These are phyloP conservation scores for Drosophila gaucha DNA, from an alignment of 2,888 invertebrate species.

Conservation along the genomic window DNA sequence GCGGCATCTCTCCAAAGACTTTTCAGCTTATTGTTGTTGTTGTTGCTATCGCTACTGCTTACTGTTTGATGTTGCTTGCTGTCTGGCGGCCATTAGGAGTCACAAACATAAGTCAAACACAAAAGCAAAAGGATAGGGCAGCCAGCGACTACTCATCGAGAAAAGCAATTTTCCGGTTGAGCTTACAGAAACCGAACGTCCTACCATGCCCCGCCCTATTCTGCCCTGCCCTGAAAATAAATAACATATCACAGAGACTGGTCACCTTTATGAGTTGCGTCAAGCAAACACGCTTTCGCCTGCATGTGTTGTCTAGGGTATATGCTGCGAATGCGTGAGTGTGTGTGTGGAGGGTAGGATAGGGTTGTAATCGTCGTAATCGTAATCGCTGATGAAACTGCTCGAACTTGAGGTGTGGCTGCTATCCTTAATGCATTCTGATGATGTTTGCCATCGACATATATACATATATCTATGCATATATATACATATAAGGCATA, in stretches of 20 bases:
- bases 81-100: constrained; percentile 45
- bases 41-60: constrained; percentile 9
- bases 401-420: constrained; percentile 16
- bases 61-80: constrained; percentile 37
- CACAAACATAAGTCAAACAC: constrained; percentile 37
- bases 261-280: constrained; percentile 71
- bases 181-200: constrained; percentile 65
- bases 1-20: neutral
- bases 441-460: too few relatives aligned
- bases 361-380: constrained; percentile 5
- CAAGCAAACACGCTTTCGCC: constrained; percentile 25
- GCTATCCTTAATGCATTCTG: neutral
- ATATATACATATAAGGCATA: too few relatives aligned
- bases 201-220: neutral
- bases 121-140: constrained; percentile 23
- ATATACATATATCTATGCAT: too few relatives aligned
- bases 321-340: too few relatives aligned
- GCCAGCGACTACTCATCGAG: constrained; percentile 50
- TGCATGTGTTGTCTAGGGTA: neutral
- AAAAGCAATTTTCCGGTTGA: constrained; percentile 80
- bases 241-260: constrained; percentile 74
- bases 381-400: constrained; percentile 19
- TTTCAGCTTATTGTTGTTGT: neutral
- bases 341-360: neutral
- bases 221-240: constrained; percentile 64